Percentiles rank a stretch among this genome's conserved stretches.
These are phyloP conservation scores for Rhinichthys klamathensis DNA, from an alignment of 2,113 vertebrate genomes.

Conservation along the genomic window DNA sequence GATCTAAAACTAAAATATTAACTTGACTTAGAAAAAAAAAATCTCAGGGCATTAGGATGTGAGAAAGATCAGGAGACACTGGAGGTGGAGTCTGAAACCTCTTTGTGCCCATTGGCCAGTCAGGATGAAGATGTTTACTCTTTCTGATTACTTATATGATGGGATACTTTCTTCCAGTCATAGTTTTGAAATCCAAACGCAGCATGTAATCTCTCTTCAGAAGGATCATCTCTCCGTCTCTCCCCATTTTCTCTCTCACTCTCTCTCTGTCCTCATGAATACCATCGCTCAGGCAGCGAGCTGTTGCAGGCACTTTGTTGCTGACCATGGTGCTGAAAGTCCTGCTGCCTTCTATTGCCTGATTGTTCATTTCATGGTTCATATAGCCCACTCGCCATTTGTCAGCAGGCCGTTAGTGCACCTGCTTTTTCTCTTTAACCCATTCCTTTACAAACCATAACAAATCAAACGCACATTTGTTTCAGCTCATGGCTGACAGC, in stretches of 20 bases:
- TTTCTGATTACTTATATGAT: slow-evolving; percentile 38
- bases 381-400: slow-evolving; percentile 82
- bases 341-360: slow-evolving; percentile 79
- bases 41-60: neutral
- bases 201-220: slow-evolving; percentile 39
- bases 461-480: slow-evolving; percentile 79
- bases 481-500: slow-evolving; percentile 62
- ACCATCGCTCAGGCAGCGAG: slow-evolving; percentile 79
- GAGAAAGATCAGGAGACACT: neutral
- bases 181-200: slow-evolving; percentile 46
- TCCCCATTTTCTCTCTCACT: slow-evolving; percentile 55
- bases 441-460: slow-evolving; percentile 79
- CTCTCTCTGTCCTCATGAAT: slow-evolving; percentile 65
- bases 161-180: slow-evolving; percentile 43
- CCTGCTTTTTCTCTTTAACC: slow-evolving; percentile 80
- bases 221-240: slow-evolving; percentile 35
- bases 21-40: neutral
- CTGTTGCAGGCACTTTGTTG: slow-evolving; percentile 82
- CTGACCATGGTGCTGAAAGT: slow-evolving; percentile 81
- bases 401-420: slow-evolving; percentile 80
- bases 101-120: slow-evolving; percentile 11
- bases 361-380: slow-evolving; percentile 86
- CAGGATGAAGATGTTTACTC: slow-evolving; percentile 28
- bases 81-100: slow-evolving; percentile 16
- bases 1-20: neutral